Evolutionary conservation across 2,113 vertebrate species (phyloP), one percentile per base, ranked within the genome.

Genomic region (Cisticola juncidis): DNA sequence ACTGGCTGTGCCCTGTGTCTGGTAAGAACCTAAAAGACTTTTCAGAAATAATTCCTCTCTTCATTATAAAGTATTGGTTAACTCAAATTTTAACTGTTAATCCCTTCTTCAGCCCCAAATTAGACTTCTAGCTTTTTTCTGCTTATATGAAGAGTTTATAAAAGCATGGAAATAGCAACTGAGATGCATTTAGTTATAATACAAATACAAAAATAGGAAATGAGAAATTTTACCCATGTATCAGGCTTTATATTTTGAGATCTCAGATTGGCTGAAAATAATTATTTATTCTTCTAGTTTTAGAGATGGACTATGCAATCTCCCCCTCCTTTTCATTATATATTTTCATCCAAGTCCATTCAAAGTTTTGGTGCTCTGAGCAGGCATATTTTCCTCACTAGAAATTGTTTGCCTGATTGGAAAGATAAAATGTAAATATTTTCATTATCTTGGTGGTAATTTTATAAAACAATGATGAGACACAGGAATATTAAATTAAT

Each of bases 261-360:
- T 76, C 24, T 47, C 25, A 19, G 25, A 40, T 25, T 86, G 17
- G 6, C 29, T 65, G 21, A n/a, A 57, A 86, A 86, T 42, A n/a
- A 6, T 0, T 12, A 8, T 31, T 35, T 47, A 4, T 36, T 80
- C 72, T 53, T 24, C 19, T 81, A 6, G 16, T 81, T 81, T 66
- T 84, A 20, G 31, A 31, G 47, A 60, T 14, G 2, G 3, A 54
- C 62, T 65, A 29, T 77, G 4, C 22, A 48, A 17, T 12, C 53
- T 6, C 2, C 2, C 4, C 2, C 2, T 4, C 1, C 4, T 28
- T 57, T 61, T 42, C 28, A 38, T 71, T 36, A 18, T 28, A 0
- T n/a, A 8, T 73, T 80, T 83, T 80, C 18, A 36, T 78, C 29
- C 11, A 65, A 62, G 35, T 65, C 6, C 7, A 11, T 81, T 81